Base-by-base conservation (phyloP, 53 echinoderm and acorn worm genomes). In the Echinarachnius parma region DNA sequence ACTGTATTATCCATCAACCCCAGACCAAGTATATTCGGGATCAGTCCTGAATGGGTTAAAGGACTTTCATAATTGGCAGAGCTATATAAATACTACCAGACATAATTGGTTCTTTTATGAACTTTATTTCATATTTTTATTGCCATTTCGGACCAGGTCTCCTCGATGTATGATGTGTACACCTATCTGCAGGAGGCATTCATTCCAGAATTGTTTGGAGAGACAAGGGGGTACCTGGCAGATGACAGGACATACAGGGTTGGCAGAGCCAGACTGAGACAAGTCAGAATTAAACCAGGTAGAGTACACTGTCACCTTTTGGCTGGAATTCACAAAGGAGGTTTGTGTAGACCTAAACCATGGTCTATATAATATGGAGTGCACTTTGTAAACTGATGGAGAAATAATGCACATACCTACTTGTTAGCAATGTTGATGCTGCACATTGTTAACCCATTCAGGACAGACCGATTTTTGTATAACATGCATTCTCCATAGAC, bases 221-320 rank as follows among this genome's bases (percentile, higher is more conserved):
- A 74, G 4, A 61, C 39, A 14, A 70, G 58, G 9, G 61, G 75
- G 10, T 74, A 56, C 34, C 39, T 80, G 9, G 59, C 37, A 1
- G 48, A 59, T 72, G 86, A 82, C 30, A 57, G 76, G 50, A 76
- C 79, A 1, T 55, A 71, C 27, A 30, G 91, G 9, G 53, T 86
- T 4, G 86, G 89, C 14, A 48, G 86, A 52, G 81, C 83, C 21
- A 57, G 89, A 46, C 32, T 93, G 16, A 65, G 93, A 15, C 93
- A 93, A 76, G 46, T 89, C 20, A 71, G 93, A 37, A 79, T 80
- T n/a, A 60, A 65, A 65, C 77, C 81, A 81, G 84, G 93, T 89
- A 57, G n/a, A n/a, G n/a, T n/a, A n/a, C n/a, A n/a, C n/a, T n/a
- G n/a, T n/a, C n/a, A n/a, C n/a, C n/a, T n/a, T n/a, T n/a, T 5